A percentile compares a stretch with the other conserved stretches of the same genome.
Evolutionary conservation across 2,797 vertebrate genomes (phyloP).

Genomic region (Apogon talboti): DNA sequence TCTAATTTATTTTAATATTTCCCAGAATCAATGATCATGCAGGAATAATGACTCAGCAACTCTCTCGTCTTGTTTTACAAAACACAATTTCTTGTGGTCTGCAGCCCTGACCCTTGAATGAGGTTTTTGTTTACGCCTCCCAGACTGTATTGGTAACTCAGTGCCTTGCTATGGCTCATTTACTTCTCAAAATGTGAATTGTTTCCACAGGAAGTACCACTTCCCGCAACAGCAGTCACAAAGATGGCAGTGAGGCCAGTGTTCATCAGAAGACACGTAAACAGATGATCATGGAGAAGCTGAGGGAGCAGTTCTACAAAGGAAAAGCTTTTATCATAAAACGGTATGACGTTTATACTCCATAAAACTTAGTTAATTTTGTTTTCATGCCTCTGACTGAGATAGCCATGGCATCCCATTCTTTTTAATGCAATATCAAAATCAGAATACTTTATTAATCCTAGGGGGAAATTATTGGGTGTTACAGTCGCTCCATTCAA

Average conservation of each 20-base stretch:
- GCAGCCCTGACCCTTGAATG: not conserved
- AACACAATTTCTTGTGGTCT: not conserved
- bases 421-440: no score
- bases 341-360: slow-evolving; percentile 78
- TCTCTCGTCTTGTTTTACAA: not conserved
- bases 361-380: not conserved
- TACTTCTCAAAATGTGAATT: slow-evolving; percentile 53
- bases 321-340: slow-evolving; percentile 90
- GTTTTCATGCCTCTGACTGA: not conserved
- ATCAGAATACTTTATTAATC: no score
- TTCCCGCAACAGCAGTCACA: slow-evolving; percentile 91
- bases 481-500: no score
- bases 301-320: slow-evolving; percentile 92
- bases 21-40: no score
- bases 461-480: no score
- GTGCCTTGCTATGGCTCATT: slow-evolving; percentile 36
- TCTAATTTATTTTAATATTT: not conserved
- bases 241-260: slow-evolving; percentile 89
- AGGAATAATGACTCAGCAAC: not conserved
- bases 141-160: slow-evolving; percentile 5
- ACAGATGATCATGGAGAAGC: slow-evolving; percentile 92
- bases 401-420: no score
- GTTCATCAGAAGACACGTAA: slow-evolving; percentile 91
- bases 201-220: slow-evolving; percentile 89
- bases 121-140: slow-evolving; percentile 11